These are phyloP conservation scores for Calyptomena viridis DNA, from an alignment of 2,113 vertebrate species.

Conservation along the genomic window DNA sequence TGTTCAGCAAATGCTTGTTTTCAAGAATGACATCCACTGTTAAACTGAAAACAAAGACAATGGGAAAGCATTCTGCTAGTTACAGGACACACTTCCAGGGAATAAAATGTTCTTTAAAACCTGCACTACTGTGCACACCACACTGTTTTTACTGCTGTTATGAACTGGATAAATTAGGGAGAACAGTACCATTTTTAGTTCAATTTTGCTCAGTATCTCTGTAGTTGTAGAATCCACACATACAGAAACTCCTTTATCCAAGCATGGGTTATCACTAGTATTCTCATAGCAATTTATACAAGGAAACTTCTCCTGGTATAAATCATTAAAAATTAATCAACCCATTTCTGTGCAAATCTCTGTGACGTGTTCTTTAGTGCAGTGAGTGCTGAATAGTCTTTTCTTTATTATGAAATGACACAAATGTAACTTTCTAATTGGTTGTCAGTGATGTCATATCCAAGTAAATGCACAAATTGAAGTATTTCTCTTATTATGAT, in stretches of 20 bases:
- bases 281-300: slow-evolving; percentile 57
- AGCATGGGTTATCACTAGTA: slow-evolving; percentile 31
- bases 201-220: background rate
- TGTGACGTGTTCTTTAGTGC: slow-evolving; percentile 70
- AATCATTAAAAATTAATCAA: slow-evolving; percentile 76
- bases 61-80: background rate
- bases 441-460: slow-evolving; percentile 69
- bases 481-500: slow-evolving; percentile 50
- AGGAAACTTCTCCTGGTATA: slow-evolving; percentile 61
- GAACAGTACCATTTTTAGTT: slow-evolving; percentile 11
- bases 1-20: background rate
- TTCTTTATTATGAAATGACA: slow-evolving; percentile 71
- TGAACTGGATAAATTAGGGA: slow-evolving; percentile 18
- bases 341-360: slow-evolving; percentile 74
- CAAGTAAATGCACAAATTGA: slow-evolving; percentile 40
- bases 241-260: slow-evolving; percentile 48
- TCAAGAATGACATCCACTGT: background rate
- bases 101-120: slow-evolving; percentile 31
- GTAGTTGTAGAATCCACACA: slow-evolving; percentile 4
- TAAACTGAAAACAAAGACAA: background rate
- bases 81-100: background rate
- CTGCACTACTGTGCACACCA: background rate
- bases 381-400: slow-evolving; percentile 66
- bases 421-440: slow-evolving; percentile 72
- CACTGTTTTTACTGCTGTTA: slow-evolving; percentile 22